Evolutionary conservation across 2,113 vertebrate species (phyloP).

Genomic region (Phylloscopus trochiloides): DNA sequence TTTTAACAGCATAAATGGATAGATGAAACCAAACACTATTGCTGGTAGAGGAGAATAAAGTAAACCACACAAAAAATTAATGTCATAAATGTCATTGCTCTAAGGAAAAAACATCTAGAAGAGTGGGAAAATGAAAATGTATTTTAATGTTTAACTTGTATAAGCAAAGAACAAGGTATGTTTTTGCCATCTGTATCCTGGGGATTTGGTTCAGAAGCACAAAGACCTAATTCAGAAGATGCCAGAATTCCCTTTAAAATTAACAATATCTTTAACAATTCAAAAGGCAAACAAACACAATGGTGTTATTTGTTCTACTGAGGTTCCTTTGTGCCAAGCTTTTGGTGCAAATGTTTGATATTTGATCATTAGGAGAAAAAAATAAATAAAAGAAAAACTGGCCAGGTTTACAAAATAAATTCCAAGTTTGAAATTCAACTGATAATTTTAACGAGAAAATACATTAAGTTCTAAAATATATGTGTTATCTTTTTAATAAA

Average conservation of each 20-base stretch:
- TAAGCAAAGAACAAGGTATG: neutral
- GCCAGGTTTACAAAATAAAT: neutral
- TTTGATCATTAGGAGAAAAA: neutral
- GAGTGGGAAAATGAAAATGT: neutral
- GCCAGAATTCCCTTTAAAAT: neutral
- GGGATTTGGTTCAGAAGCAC: neutral
- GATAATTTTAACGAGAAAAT: neutral
- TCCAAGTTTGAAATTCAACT: neutral
- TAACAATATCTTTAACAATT: neutral
- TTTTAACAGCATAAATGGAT: neutral
- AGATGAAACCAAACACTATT: neutral
- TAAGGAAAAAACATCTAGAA: neutral
- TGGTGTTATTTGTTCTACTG: neutral
- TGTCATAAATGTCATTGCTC: neutral
- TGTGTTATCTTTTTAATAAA: neutral
- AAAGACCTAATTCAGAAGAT: neutral
- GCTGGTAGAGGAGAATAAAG: neutral
- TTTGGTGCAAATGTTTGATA: neutral
- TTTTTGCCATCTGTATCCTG: neutral
- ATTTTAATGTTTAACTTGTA: neutral
- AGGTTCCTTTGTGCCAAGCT: neutral
- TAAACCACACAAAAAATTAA: neutral
- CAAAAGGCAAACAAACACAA: neutral
- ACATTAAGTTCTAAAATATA: neutral
- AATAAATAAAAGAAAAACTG: accelerated